Conservation (phyloP, 1,140 invertebrate species). For the Aphis craccivora region DNA sequence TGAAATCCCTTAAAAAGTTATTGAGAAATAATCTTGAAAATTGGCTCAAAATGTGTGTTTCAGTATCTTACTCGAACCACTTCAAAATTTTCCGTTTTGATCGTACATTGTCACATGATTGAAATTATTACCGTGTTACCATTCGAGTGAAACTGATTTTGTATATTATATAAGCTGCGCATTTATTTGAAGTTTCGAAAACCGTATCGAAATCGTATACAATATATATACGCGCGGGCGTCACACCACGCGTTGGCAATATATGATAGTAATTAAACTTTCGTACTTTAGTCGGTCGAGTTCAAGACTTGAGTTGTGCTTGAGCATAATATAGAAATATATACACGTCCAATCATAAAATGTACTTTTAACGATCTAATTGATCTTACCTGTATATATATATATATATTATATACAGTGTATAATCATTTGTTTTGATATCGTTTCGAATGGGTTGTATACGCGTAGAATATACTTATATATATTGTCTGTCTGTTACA, state of each 20-base stretch:
- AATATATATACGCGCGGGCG: not conserved
- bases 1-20: too few relatives aligned
- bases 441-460: not conserved
- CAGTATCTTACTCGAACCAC: not conserved
- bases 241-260: not conserved
- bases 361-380: not conserved
- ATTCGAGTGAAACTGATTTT: not conserved
- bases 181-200: not conserved
- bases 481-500: not conserved
- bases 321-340: not conserved
- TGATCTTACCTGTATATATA: not conserved
- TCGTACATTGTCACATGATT: not conserved
- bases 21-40: not conserved
- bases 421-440: not conserved
- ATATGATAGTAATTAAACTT: not conserved
- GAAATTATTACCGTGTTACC: not conserved
- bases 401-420: too few relatives aligned
- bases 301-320: not conserved
- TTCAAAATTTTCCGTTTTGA: not conserved
- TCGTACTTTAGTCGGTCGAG: not conserved
- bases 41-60: not conserved
- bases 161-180: not conserved
- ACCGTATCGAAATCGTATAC: not conserved
- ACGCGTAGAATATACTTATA: too few relatives aligned
- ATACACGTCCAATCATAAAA: too few relatives aligned